Conservation (phyloP, 2,888 invertebrate genomes). For the Thysanoteuthis rhombus region DNA sequence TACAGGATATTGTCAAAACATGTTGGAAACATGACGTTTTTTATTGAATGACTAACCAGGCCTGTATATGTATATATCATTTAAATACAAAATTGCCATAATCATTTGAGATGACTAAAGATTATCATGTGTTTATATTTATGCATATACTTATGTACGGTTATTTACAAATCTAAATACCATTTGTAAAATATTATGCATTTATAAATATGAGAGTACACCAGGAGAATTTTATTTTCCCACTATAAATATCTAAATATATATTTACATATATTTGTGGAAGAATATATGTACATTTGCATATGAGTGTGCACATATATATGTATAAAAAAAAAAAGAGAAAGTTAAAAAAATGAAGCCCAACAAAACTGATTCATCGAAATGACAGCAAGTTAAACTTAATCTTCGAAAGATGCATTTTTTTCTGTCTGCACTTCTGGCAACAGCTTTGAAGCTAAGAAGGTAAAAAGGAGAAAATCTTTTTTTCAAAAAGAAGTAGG, state of each 20-base stretch:
- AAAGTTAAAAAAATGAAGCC: neutral
- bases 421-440: neutral
- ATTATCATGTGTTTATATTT: too few species aligned
- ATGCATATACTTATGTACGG: too few species aligned
- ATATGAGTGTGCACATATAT: too few species aligned
- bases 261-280: neutral
- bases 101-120: too few species aligned
- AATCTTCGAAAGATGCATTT: constrained; percentile 12
- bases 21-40: too few species aligned
- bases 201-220: too few species aligned
- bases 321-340: too few species aligned
- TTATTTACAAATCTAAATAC: too few species aligned
- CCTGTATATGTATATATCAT: neutral
- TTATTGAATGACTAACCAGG: too few species aligned
- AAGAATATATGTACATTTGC: neutral
- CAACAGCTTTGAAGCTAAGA: constrained; percentile 12
- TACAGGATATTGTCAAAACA: too few species aligned
- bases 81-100: too few species aligned
- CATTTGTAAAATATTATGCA: too few species aligned
- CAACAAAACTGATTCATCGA: neutral
- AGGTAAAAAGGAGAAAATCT: neutral
- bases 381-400: constrained; percentile 12
- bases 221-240: neutral
- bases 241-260: neutral
- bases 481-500: neutral